Conservation (phyloP, 37 sponge, comb jelly and placozoan genomes). For the Halichondria panicea region DNA sequence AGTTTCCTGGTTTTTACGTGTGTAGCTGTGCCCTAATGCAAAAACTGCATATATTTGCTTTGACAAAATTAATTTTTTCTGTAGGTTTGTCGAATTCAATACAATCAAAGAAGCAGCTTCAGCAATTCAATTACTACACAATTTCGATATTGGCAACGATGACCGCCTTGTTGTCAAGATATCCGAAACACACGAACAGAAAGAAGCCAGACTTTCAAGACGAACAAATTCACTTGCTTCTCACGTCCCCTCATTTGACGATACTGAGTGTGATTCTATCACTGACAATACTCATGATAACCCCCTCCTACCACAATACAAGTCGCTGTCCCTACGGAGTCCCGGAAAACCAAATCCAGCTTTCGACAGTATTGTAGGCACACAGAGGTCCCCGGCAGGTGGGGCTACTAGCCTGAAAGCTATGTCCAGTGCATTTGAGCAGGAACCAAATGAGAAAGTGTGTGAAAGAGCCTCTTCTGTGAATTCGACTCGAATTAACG, state of each 20-base stretch:
- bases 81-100: conserved; percentile 62
- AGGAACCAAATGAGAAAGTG: background rate
- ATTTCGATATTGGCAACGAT: conserved; percentile 51
- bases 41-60: too few species aligned
- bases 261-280: too few species aligned
- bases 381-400: background rate
- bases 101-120: conserved; percentile 62
- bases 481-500: background rate
- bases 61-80: too few species aligned
- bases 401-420: conserved; percentile 18
- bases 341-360: background rate
- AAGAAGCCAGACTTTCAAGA: conserved; percentile 12
- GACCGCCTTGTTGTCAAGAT: conserved; percentile 53
- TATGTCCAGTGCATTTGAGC: background rate
- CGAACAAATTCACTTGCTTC: conserved; percentile 27
- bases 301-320: conserved; percentile 26
- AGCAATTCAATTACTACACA: conserved; percentile 40
- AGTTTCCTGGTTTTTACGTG: too few species aligned
- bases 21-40: too few species aligned
- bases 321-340: background rate
- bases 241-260: conserved; percentile 15
- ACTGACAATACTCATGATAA: background rate
- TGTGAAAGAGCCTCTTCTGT: background rate
- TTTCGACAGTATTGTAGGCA: too few species aligned
- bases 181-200: conserved; percentile 16